These are phyloP conservation scores for Drosophila incognita DNA, from an alignment of 2,888 invertebrate genomes.

Conservation along the genomic window DNA sequence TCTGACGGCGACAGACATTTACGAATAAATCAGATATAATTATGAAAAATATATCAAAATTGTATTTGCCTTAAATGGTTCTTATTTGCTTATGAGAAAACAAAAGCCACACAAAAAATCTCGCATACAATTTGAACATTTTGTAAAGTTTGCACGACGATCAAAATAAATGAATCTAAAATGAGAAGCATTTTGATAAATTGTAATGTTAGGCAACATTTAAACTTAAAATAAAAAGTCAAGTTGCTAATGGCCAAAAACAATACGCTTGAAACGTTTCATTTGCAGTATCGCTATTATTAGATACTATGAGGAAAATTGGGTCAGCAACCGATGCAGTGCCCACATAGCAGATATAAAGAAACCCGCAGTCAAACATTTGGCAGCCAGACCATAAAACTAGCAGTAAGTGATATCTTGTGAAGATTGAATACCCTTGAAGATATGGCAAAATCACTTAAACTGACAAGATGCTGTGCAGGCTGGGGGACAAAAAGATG, in stretches of 20 bases:
- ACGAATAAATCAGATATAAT: slow-evolving; percentile 64
- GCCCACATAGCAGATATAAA: slow-evolving; percentile 37
- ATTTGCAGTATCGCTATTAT: slow-evolving; percentile 62
- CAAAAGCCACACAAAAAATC: neutral
- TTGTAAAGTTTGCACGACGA: neutral
- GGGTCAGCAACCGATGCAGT: slow-evolving; percentile 68
- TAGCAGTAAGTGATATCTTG: neutral
- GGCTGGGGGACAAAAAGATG: neutral
- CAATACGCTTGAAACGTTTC: slow-evolving; percentile 25
- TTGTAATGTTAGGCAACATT: slow-evolving; percentile 47
- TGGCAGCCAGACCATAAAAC: slow-evolving; percentile 40
- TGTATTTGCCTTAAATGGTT: neutral
- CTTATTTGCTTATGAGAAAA: neutral
- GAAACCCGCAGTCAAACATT: slow-evolving; percentile 53
- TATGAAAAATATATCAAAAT: slow-evolving; percentile 21
- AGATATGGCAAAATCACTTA: neutral
- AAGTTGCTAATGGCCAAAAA: neutral
- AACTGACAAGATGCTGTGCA: neutral
- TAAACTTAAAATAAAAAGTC: neutral
- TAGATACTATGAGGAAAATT: slow-evolving; percentile 55
- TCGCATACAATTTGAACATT: neutral
- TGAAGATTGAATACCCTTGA: neutral
- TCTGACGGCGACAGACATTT: slow-evolving; percentile 56
- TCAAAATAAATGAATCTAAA: slow-evolving; percentile 7
- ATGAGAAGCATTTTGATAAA: neutral